phyloP scores from a whole-genome alignment of 2,888 invertebrate genomes.

The Ptilodon capucinus region DNA sequence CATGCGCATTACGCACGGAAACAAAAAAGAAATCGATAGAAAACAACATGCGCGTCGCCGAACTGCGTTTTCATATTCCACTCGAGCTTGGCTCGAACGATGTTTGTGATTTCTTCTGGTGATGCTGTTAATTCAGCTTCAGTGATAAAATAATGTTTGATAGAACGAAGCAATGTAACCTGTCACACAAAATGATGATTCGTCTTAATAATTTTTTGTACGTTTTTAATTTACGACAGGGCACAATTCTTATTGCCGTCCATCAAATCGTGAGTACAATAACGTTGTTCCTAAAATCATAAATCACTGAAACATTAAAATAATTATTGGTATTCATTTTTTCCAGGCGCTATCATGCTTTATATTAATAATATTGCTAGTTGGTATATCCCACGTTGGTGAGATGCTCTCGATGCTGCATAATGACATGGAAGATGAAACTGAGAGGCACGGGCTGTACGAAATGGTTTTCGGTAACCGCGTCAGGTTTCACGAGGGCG shows the following conservation, averaged over 20 bases:
- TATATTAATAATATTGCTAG: conserved; percentile 71
- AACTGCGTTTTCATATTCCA: conserved; percentile 20
- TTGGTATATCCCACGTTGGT: conserved; percentile 75
- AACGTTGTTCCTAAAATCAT: background rate
- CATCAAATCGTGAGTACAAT: conserved; percentile 78
- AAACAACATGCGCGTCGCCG: conserved; percentile 60
- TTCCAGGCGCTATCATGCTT: conserved; percentile 75
- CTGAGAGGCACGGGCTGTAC: conserved; percentile 69
- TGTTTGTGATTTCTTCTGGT: conserved; percentile 51
- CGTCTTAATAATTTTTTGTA: conserved; percentile 76
- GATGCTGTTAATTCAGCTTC: no score
- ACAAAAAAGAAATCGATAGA: conserved; percentile 63
- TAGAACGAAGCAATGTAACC: conserved; percentile 68
- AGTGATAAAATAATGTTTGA: conserved; percentile 66
- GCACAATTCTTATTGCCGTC: conserved; percentile 78
- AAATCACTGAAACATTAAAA: background rate
- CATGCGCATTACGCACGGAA: conserved; percentile 55
- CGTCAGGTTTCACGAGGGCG: conserved; percentile 62
- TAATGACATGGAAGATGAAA: conserved; percentile 78
- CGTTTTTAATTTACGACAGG: conserved; percentile 78
- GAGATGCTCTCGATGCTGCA: conserved; percentile 76
- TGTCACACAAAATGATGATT: conserved; percentile 71
- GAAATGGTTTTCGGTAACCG: conserved; percentile 62
- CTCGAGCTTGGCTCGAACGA: conserved; percentile 54
- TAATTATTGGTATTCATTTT: conserved; percentile 9